These are phyloP conservation scores for Hydrozoanthus tunicans DNA, from an alignment of 64 coral and sea anemone species.

Conservation along the genomic window DNA sequence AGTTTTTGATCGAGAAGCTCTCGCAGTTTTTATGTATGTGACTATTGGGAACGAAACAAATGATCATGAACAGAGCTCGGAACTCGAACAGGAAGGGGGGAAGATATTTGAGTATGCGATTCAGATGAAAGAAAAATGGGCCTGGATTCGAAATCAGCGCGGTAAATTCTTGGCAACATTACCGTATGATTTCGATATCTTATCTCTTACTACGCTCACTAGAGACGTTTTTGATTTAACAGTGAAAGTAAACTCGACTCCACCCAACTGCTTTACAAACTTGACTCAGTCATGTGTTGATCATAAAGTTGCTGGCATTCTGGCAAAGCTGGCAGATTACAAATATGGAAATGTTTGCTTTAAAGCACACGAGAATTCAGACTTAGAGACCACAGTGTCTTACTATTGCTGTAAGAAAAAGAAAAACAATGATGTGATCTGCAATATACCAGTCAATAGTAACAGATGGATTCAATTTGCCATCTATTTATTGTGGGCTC, in stretches of 20 bases:
- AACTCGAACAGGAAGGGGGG: not conserved
- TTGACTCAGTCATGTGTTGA: constrained; percentile 22
- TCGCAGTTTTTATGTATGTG: constrained; percentile 77
- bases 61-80: not conserved
- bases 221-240: constrained; percentile 63
- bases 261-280: constrained; percentile 66
- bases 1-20: constrained; percentile 45
- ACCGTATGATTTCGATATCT: constrained; percentile 96
- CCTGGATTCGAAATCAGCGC: constrained; percentile 74
- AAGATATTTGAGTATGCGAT: not conserved
- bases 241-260: constrained; percentile 45
- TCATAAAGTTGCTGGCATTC: constrained; percentile 36
- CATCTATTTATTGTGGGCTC: constrained; percentile 59
- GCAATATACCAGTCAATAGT: constrained; percentile 51
- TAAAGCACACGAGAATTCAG: not conserved
- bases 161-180: constrained; percentile 83
- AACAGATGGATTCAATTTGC: constrained; percentile 84
- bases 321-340: not conserved
- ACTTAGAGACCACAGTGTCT: not conserved
- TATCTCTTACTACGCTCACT: constrained; percentile 88
- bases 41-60: constrained; percentile 57
- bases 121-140: constrained; percentile 72
- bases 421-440: constrained; percentile 49
- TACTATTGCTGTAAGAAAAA: constrained; percentile 43
- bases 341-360: constrained; percentile 58